These are phyloP conservation scores for Enteromius unitaeniatus DNA, from an alignment of 2,797 vertebrate species.

Conservation along the genomic window DNA sequence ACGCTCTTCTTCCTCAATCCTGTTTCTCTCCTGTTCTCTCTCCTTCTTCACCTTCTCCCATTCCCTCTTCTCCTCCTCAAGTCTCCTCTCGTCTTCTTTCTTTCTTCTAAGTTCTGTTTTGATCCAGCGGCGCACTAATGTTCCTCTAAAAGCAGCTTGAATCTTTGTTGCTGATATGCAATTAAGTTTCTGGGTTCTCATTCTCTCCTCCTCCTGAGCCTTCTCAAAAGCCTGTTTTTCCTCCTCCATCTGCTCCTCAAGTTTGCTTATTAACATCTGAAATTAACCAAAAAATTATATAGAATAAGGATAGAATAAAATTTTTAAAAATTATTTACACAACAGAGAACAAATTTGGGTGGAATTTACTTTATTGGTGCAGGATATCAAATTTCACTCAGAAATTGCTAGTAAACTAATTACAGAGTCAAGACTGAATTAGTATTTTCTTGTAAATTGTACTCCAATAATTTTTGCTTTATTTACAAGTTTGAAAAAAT, in stretches of 20 bases:
- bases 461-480: neutral
- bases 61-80: constrained; percentile 43
- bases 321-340: neutral
- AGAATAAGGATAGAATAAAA: neutral
- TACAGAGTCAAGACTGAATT: neutral
- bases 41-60: constrained; percentile 21
- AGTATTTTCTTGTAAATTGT: neutral
- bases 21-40: constrained; percentile 3
- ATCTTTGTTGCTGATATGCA: constrained; percentile 77
- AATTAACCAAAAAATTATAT: neutral
- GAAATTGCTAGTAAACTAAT: neutral
- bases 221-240: constrained; percentile 77
- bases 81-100: constrained; percentile 62
- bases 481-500: neutral
- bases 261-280: constrained; percentile 81
- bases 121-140: constrained; percentile 58
- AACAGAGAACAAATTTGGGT: neutral
- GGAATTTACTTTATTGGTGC: neutral
- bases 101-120: constrained; percentile 60
- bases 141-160: constrained; percentile 77
- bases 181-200: constrained; percentile 61
- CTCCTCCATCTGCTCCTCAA: constrained; percentile 81
- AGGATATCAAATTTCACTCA: neutral
- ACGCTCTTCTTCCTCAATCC: constrained; percentile 15
- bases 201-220: constrained; percentile 71